These are phyloP conservation scores for Halichoeres trimaculatus DNA, from an alignment of 2,113 vertebrate genomes.

Conservation along the genomic window DNA sequence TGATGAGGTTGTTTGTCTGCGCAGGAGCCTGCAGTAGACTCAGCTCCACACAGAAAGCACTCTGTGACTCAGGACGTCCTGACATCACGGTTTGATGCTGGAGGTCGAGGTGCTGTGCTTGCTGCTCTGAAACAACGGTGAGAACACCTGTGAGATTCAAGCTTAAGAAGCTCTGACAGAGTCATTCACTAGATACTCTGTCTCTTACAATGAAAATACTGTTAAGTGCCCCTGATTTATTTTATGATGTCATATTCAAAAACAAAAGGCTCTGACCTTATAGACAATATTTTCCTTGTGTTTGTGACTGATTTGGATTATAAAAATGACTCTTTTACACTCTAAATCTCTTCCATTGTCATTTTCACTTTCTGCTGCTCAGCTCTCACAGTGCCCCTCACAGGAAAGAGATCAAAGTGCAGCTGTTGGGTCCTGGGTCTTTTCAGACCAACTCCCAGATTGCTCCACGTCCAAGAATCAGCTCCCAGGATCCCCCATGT, in stretches of 20 bases:
- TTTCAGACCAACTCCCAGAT: not conserved
- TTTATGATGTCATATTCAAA: no score
- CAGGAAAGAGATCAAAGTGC: slow-evolving; percentile 86
- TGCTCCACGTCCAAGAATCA: not conserved
- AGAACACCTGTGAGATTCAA: no score
- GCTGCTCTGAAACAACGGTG: slow-evolving; percentile 89
- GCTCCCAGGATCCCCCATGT: not conserved
- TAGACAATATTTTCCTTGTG: no score
- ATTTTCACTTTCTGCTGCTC: slow-evolving; percentile 16
- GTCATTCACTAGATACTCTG: no score
- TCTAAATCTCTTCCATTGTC: no score
- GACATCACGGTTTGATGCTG: slow-evolving; percentile 86
- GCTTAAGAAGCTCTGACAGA: no score
- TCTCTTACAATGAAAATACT: no score
- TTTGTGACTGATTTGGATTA: no score
- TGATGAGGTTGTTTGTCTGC: not conserved
- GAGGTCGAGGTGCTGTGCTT: slow-evolving; percentile 85
- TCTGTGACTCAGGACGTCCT: slow-evolving; percentile 82
- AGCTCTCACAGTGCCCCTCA: slow-evolving; percentile 82
- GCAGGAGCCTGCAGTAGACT: not conserved
- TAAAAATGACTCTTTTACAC: not conserved
- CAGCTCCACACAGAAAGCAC: not conserved
- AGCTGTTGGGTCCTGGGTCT: slow-evolving; percentile 76
- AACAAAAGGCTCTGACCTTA: no score
- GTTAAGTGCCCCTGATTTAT: no score